Base-by-base conservation (phyloP, 2,888 invertebrate genomes). In the Fabriciana adippe region DNA sequence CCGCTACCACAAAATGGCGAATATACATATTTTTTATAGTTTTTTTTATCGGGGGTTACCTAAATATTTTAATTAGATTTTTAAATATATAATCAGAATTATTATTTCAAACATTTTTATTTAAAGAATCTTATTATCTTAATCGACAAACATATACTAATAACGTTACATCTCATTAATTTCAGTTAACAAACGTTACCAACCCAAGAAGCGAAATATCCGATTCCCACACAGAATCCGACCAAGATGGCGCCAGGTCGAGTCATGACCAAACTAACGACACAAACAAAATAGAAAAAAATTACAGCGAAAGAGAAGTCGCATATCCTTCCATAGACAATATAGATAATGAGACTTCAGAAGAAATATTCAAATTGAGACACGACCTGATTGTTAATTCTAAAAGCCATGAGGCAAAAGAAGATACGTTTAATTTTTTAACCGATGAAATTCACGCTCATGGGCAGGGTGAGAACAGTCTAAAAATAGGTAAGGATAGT, bases 101-200 rank as follows among this genome's bases (percentile, higher is more conserved):
- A 16, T 11, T 59, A 48, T 47, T 18, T 21, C 13, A 11, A 47
- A 2, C 18, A 26, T 66, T 66, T 54, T 51, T 63, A 21, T 18
- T 8, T 35, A 8, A 35, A 8, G 8, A 26, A 26, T 26, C 4
- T 26, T 26, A 26, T 26, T n/a, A n/a, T n/a, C n/a, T n/a, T n/a
- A n/a, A 26, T 26, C 26, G 26, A 26, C 4, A 26, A 26, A 26
- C 26, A 26, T 26, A 26, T 26, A 26, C 26, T 26, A 26, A 26
- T 4, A 26, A 4, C 26, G 4, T 26, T 26, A 8, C 1, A 41
- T 41, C 11, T 41, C 11, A 41, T 56, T 54, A 5, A 18, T 85
- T 86, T 26, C 84, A 92, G 92, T 71, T 90, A 48, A 89, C 90
- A 21, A 89, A 86, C 71, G 80, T 82, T 1, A 82, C 84, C 6